Percentiles rank a stretch among this genome's conserved stretches.
These are phyloP conservation scores for Gambusia affinis DNA, from an alignment of 2,113 vertebrate genomes.

Conservation along the genomic window DNA sequence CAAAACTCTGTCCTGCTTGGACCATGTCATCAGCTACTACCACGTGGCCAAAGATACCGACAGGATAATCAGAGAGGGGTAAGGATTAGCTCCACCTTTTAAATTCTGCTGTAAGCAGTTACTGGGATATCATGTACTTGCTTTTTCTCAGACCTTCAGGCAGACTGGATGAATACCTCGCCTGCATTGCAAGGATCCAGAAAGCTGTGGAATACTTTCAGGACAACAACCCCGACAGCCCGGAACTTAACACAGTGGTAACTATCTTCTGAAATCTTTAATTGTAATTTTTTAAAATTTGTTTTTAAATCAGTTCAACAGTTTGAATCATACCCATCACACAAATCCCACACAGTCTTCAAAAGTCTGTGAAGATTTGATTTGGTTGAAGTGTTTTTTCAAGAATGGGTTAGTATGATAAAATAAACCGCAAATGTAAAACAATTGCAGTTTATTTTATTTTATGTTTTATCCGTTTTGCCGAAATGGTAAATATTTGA, in stretches of 20 bases:
- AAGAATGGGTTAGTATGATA: neutral
- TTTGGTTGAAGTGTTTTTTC: neutral
- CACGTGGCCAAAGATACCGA: slow-evolving; percentile 97
- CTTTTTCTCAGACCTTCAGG: slow-evolving; percentile 86
- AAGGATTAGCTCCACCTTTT: slow-evolving; percentile 23
- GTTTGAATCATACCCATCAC: neutral
- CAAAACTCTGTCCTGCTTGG: slow-evolving; percentile 92
- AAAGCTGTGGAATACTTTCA: slow-evolving; percentile 99
- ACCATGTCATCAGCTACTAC: slow-evolving; percentile 97
- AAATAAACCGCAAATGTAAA: neutral
- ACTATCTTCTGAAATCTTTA: neutral
- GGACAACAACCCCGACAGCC: slow-evolving; percentile 97
- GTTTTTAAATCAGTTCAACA: neutral
- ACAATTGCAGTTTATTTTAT: neutral
- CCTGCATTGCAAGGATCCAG: slow-evolving; percentile 95
- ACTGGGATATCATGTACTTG: neutral
- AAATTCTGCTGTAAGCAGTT: neutral
- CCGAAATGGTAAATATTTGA: too few species aligned
- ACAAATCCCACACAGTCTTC: neutral
- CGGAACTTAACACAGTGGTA: slow-evolving; percentile 97
- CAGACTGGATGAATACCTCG: slow-evolving; percentile 91
- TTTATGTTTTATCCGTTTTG: neutral
- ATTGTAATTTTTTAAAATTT: neutral
- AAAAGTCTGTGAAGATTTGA: neutral
- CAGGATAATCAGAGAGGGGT: slow-evolving; percentile 95